phyloP scores from a whole-genome alignment of 2,113 vertebrate species.

The Pseudorhombus dupliciocellatus region DNA sequence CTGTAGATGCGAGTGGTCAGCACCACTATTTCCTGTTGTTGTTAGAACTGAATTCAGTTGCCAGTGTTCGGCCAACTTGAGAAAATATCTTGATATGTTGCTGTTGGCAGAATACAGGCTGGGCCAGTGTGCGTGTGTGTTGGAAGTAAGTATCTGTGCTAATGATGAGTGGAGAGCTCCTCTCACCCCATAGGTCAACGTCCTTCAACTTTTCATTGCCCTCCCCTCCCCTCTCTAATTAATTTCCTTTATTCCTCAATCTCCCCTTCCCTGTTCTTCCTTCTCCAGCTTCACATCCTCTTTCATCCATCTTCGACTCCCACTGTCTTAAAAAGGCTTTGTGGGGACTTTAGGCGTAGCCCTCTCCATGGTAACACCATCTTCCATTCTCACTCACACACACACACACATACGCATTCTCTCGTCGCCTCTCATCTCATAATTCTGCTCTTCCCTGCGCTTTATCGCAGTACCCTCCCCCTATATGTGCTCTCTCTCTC shows the following conservation, averaged over 20 bases:
- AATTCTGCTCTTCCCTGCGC: conserved; percentile 53
- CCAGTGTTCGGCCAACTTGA: too few species aligned
- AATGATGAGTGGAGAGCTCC: not conserved
- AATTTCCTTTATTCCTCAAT: not conserved
- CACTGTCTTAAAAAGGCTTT: conserved; percentile 37
- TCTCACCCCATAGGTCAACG: not conserved
- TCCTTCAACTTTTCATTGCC: conserved; percentile 16
- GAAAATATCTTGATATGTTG: too few species aligned
- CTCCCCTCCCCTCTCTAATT: not conserved
- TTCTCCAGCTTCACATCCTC: conserved; percentile 11
- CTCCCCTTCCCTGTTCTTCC: not conserved
- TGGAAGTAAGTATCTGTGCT: too few species aligned
- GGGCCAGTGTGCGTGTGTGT: not conserved
- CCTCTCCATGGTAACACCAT: conserved; percentile 75
- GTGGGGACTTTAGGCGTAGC: conserved; percentile 57
- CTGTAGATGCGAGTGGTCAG: too few species aligned
- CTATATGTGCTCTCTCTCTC: conserved; percentile 37
- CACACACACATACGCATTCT: conserved; percentile 33
- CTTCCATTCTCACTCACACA: conserved; percentile 44
- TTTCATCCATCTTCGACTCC: conserved; percentile 13
- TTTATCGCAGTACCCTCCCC: conserved; percentile 63
- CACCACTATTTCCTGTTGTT: too few species aligned
- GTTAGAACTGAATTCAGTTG: too few species aligned
- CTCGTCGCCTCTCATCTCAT: conserved; percentile 56
- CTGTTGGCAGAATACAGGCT: not conserved